Conservation (phyloP, 2,888 invertebrate genomes). For the Drosophila mulleri region DNA sequence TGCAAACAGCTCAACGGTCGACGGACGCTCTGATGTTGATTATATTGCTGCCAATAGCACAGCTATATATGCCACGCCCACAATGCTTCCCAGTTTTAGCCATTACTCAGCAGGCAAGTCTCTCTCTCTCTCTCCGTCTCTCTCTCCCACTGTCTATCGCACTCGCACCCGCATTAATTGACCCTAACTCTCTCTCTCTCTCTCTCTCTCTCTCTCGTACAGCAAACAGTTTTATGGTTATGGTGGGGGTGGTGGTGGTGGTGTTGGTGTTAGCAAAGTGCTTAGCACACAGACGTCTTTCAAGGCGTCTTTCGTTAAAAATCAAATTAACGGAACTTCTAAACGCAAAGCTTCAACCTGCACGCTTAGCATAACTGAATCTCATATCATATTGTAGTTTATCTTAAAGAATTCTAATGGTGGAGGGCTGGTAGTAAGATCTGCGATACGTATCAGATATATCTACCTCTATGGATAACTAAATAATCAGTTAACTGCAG, state of each 20-base stretch:
- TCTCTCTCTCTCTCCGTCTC: constrained; percentile 1
- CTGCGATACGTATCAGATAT: neutral
- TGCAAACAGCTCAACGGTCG: constrained; percentile 46
- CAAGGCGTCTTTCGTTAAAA: neutral
- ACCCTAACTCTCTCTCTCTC: neutral
- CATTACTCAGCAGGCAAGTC: constrained; percentile 89
- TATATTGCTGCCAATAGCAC: constrained; percentile 34
- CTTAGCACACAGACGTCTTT: neutral
- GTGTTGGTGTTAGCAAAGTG: neutral
- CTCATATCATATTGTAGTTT: neutral
- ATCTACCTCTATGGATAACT: neutral
- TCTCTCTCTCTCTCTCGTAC: constrained; percentile 1
- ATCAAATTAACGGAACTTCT: neutral
- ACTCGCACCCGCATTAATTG: constrained; percentile 26
- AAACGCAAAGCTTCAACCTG: neutral
- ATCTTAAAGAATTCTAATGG: neutral
- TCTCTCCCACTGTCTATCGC: constrained; percentile 4
- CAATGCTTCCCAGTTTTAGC: constrained; percentile 90
- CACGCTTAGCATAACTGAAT: neutral
- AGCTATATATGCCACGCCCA: constrained; percentile 86
- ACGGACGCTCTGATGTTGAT: constrained; percentile 47
- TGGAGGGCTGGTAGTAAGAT: neutral
- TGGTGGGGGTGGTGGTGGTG: neutral
- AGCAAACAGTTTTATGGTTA: neutral
- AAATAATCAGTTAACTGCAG: neutral